Base-by-base conservation (phyloP, 1,140 invertebrate species). In the Bilobella aurantiaca region DNA sequence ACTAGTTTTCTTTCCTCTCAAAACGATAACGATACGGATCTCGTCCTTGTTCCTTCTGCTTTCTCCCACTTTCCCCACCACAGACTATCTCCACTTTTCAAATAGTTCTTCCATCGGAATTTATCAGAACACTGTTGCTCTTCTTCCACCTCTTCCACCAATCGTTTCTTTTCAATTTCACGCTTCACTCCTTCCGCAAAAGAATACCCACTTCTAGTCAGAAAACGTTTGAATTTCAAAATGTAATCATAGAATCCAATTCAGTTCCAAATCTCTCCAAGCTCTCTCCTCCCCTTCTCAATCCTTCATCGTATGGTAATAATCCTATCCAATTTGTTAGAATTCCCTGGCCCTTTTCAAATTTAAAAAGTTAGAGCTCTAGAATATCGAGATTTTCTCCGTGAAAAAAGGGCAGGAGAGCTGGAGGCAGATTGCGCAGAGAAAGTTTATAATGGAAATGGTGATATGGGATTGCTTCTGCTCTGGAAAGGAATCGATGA, bases 401-500 rank as follows among this genome's bases (percentile, higher is more conserved):
- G 49, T 16, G 23, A 23, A 23, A 53, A 53, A 8, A 14, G 25
- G 3, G 28, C 29, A 58, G n/a, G n/a, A n/a, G n/a, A n/a, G n/a
- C 21, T 58, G 29, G 23, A 30, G 57, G 30, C 27, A 58, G 23
- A n/a, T n/a, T n/a, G n/a, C n/a, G n/a, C 12, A 58, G 57, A 58
- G 57, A 58, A 53, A 53, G 49, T 53, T 53, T 53, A 53, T 53
- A 53, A 53, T 53, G 49, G 49, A 23, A 53, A 53, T 53, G 49
- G 49, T 53, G 49, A 53, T 16, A 23, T 53, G 49, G 49, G 49
- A 53, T 53, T 8, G 8, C 34, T 59, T 27, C 58, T 59, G 27
- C 30, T 21, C n/a, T 57, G 56, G 56, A 64, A 56, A 66, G 62
- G 71, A 72, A 69, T 72, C 70, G 71, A 72, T 72, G 71, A 69